Base-by-base conservation (phyloP, 1,140 invertebrate species). In the Yoshiicerus persimilis region DNA sequence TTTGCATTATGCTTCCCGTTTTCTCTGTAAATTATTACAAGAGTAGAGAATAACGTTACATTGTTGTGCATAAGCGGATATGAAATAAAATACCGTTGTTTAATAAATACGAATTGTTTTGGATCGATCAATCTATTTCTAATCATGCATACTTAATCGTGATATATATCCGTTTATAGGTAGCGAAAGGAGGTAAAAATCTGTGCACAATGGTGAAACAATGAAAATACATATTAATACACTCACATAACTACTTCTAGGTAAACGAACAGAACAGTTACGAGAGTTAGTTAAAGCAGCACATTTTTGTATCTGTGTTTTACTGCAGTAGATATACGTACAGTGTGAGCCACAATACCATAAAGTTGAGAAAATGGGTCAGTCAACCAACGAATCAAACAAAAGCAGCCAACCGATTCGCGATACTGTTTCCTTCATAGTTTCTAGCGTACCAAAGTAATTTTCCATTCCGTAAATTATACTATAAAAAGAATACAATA, bases 311-410 rank as follows among this genome's bases (percentile, higher is more conserved):
- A 30, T 27, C 25, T 30, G 25, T 70, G 23, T 70, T 27, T 70
- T 70, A 30, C 25, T 27, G 23, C 27, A 41, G 39, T 66, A 70
- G 66, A 30, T 27, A n/a, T 77, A 36, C 11, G 38, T n/a, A 20
- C 30, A n/a, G 4, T 80, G 75, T 80, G 20, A 38, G 75, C 75
- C 30, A n/a, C n/a, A n/a, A n/a, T n/a, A n/a, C n/a, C n/a, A 80
- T 80, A 80, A 80, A 36, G 75, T 34, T 34, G 30, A 80, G 75
- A 80, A 80, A 80, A 80, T 80, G 75, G 75, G 75, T 80, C 75
- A 80, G 75, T 38, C 75, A 80, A 80, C 75, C 34, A 80, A 80
- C 75, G 75, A 80, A 80, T 80, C 75, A 80, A 80, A 80, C 75
- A 20, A 80, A 80, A 80, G 75, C 75, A 80, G 34, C 75, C 32